Evolutionary conservation across 2,113 vertebrate species (phyloP).

Genomic region (Gallinago media): DNA sequence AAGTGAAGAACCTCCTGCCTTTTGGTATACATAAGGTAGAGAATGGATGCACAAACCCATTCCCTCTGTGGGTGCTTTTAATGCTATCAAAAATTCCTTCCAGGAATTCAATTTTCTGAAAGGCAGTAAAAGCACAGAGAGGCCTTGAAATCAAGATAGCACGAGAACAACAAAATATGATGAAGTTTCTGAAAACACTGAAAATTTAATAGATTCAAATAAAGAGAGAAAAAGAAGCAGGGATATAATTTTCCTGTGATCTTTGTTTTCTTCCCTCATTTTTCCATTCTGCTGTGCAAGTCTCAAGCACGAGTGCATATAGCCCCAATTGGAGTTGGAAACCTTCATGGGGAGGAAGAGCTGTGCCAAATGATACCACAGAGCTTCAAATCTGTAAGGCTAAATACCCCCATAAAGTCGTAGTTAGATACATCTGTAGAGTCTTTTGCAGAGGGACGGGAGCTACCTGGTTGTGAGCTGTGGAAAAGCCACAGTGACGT

Average conservation of each 20-base stretch:
- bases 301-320: not conserved
- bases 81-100: conserved; percentile 3
- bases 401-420: not conserved
- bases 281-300: not conserved
- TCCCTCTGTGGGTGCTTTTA: not conserved
- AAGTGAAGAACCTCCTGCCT: not conserved
- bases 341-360: not conserved
- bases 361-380: not conserved
- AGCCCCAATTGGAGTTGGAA: conserved; percentile 18
- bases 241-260: not conserved
- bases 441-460: not conserved
- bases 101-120: conserved; percentile 18
- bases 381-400: not conserved
- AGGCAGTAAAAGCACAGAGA: not conserved
- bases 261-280: not conserved
- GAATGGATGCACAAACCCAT: not conserved
- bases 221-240: not conserved
- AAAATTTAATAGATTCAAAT: not conserved
- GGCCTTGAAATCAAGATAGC: not conserved
- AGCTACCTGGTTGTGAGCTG: not conserved
- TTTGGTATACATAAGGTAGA: not conserved
- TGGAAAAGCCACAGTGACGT: not conserved
- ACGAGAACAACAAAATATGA: not conserved
- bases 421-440: not conserved
- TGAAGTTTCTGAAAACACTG: not conserved